phyloP scores from a whole-genome alignment of 92 coral and sea anemone species.

The Blastomussa wellsi region DNA sequence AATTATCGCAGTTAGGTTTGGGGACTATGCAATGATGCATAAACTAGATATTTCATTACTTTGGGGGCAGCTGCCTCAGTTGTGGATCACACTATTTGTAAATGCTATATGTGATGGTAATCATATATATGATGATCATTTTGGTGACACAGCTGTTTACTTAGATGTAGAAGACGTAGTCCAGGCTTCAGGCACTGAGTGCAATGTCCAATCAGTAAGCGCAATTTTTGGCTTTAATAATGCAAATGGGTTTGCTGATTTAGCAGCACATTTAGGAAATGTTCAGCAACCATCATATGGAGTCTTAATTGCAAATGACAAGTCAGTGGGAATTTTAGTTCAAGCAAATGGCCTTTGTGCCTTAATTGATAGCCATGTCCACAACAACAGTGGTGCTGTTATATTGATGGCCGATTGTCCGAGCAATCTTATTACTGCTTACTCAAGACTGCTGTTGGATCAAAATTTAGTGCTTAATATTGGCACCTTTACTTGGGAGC shows the following conservation, averaged over 20 bases:
- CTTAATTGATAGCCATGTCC: constrained; percentile 47
- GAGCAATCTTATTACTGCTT: not conserved
- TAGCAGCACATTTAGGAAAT: constrained; percentile 32
- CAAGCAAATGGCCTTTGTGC: constrained; percentile 42
- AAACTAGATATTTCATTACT: constrained; percentile 44
- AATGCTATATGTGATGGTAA: constrained; percentile 57
- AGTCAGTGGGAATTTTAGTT: constrained; percentile 42
- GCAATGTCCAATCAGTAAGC: constrained; percentile 23
- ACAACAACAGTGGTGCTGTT: constrained; percentile 44
- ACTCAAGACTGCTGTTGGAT: not conserved
- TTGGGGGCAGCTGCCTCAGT: constrained; percentile 47
- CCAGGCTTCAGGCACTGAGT: constrained; percentile 28
- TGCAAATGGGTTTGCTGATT: constrained; percentile 26
- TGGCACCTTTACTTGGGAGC: constrained; percentile 43
- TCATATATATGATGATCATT: constrained; percentile 43
- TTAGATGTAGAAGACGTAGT: constrained; percentile 57
- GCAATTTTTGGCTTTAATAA: constrained; percentile 28
- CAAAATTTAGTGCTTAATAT: constrained; percentile 12
- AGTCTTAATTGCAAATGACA: constrained; percentile 28
- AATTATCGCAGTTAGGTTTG: constrained; percentile 48
- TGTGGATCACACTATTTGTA: constrained; percentile 30
- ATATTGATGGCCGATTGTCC: constrained; percentile 44
- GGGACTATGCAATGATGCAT: constrained; percentile 7
- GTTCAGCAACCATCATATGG: constrained; percentile 34
- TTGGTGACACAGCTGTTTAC: constrained; percentile 41